These are phyloP conservation scores for Chunga burmeisteri DNA, from an alignment of 2,113 vertebrate species.

Conservation along the genomic window DNA sequence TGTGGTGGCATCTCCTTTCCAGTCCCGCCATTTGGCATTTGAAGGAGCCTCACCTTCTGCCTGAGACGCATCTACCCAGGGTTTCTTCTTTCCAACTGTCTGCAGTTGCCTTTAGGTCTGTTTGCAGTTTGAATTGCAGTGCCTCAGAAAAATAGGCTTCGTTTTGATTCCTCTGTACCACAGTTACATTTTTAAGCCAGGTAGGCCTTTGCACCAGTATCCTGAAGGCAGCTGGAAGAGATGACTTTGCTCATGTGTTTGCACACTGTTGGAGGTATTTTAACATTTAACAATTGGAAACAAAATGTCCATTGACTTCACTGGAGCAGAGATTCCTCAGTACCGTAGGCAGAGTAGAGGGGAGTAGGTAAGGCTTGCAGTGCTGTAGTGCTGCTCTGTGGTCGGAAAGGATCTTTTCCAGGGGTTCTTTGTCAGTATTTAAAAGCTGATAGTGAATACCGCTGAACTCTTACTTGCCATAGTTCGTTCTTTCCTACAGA, in stretches of 20 bases:
- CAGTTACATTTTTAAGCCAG: not conserved
- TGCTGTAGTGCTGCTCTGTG: not conserved
- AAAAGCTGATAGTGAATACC: not conserved
- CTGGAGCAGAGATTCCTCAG: not conserved
- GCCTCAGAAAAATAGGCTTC: not conserved
- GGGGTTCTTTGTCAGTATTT: not conserved
- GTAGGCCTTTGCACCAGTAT: not conserved
- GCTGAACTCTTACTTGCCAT: not conserved
- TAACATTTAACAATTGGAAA: not conserved
- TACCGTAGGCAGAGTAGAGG: not conserved
- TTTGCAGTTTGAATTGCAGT: not conserved
- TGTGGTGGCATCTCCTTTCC: not conserved
- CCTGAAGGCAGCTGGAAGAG: not conserved
- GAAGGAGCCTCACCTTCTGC: not conserved
- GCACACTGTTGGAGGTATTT: not conserved
- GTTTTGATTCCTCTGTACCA: not conserved
- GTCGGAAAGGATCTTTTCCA: not conserved
- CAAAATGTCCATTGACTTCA: not conserved
- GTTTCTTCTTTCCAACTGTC: not conserved
- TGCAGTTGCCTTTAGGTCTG: not conserved
- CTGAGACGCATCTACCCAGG: not conserved
- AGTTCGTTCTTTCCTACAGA: not conserved
- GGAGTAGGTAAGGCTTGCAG: not conserved
- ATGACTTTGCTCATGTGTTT: not conserved
- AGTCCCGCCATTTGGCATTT: not conserved